These are phyloP conservation scores for Petrolisthes cinctipes DNA, from an alignment of 2,888 invertebrate species.

Conservation along the genomic window DNA sequence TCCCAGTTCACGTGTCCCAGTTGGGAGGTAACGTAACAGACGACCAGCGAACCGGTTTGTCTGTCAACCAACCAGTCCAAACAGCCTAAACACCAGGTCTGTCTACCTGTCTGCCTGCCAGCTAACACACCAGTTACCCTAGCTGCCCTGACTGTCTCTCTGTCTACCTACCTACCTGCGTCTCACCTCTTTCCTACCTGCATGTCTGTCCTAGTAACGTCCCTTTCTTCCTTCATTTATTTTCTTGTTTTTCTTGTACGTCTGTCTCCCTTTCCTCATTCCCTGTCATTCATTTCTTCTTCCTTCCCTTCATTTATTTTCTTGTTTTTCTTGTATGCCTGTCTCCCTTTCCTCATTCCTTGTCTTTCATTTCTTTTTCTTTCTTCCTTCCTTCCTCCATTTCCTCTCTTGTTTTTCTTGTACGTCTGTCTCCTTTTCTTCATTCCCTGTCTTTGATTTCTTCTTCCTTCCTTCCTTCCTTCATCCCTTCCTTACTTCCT, in stretches of 20 bases:
- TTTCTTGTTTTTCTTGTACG: neutral
- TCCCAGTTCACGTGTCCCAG: too few species aligned
- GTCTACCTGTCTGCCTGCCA: too few species aligned
- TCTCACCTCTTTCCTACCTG: neutral
- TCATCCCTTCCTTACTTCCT: neutral
- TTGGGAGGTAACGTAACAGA: too few species aligned
- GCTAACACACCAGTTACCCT: too few species aligned
- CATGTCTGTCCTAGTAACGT: neutral
- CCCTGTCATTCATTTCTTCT: neutral
- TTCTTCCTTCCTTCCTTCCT: neutral
- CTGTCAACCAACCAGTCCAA: too few species aligned
- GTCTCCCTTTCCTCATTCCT: neutral
- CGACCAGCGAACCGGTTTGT: too few species aligned
- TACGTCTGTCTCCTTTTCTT: neutral
- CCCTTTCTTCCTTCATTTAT: too few species aligned
- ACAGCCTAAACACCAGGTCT: too few species aligned
- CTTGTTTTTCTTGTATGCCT: neutral
- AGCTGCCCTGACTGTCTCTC: neutral
- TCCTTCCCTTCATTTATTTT: neutral
- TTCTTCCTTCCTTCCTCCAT: neutral
- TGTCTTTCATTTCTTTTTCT: too few species aligned
- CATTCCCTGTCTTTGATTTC: neutral
- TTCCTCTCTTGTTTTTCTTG: neutral
- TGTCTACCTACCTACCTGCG: neutral
- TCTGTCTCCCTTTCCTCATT: conserved; percentile 15